phyloP scores from a whole-genome alignment of 2,888 invertebrate genomes.

The Sinelater perroti region DNA sequence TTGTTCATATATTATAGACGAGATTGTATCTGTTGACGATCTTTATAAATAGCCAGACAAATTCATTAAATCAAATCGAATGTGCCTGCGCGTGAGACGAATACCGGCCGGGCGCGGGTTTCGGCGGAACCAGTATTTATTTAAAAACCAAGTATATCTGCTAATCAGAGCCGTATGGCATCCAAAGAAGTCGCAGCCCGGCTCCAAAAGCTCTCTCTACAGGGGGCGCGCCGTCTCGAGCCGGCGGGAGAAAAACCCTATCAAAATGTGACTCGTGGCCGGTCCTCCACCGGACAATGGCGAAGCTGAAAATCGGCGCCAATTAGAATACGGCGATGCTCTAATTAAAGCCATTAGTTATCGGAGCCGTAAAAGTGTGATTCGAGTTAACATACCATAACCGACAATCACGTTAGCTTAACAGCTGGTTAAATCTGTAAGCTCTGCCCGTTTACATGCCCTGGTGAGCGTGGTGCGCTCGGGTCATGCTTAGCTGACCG shows the following conservation, averaged over 20 bases:
- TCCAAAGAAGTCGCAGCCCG: constrained; percentile 5
- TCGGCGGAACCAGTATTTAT: constrained; percentile 8
- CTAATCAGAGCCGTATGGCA: constrained; percentile 9
- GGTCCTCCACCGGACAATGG: constrained; percentile 29
- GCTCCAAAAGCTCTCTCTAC: background rate
- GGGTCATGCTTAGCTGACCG: constrained; percentile 47
- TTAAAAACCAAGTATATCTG: constrained; percentile 9
- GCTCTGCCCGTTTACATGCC: constrained; percentile 43
- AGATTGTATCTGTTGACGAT: constrained; percentile 1
- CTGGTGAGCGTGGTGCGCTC: constrained; percentile 41
- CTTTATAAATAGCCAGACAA: background rate
- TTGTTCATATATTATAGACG: no score
- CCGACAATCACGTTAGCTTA: constrained; percentile 40
- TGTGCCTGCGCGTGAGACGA: background rate
- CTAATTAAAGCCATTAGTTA: constrained; percentile 33
- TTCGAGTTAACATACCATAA: constrained; percentile 41
- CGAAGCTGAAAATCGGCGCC: constrained; percentile 4
- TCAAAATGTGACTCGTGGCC: constrained; percentile 38
- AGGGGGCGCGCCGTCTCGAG: constrained; percentile 8
- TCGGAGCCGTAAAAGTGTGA: constrained; percentile 29
- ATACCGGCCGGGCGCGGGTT: background rate
- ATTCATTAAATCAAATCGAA: background rate
- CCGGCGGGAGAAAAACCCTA: constrained; percentile 32
- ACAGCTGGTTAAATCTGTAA: constrained; percentile 41
- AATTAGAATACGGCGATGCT: constrained; percentile 1